Evolutionary conservation across 2,888 invertebrate species (phyloP).

Genomic region (Drosophila colorata): DNA sequence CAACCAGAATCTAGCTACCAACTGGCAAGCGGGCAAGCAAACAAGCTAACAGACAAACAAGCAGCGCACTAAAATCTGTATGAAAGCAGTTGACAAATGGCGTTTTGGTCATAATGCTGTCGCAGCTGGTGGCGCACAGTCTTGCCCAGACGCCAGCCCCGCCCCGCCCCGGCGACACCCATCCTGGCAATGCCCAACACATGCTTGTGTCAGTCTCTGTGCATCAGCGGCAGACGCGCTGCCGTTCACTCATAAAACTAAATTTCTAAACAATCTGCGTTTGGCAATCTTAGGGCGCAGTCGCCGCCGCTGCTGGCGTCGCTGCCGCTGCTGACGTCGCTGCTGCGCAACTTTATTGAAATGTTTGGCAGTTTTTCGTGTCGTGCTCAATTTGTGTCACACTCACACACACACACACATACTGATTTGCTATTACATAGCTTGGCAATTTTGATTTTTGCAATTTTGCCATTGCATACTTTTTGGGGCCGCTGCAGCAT

Average conservation of each 20-base stretch:
- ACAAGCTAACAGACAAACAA: slow-evolving; percentile 58
- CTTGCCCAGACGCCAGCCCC: slow-evolving; percentile 7
- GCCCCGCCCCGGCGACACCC: background rate
- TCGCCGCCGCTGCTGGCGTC: slow-evolving; percentile 1
- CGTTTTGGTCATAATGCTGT: slow-evolving; percentile 65
- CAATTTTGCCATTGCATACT: slow-evolving; percentile 72
- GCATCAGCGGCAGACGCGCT: slow-evolving; percentile 43
- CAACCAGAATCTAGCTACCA: slow-evolving; percentile 16
- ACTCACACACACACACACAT: slow-evolving; percentile 31
- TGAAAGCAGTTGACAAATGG: slow-evolving; percentile 73
- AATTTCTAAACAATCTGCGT: slow-evolving; percentile 80
- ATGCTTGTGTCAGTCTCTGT: slow-evolving; percentile 58
- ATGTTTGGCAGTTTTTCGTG: slow-evolving; percentile 79
- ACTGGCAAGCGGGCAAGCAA: slow-evolving; percentile 49
- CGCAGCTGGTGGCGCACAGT: slow-evolving; percentile 63
- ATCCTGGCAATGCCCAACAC: slow-evolving; percentile 27
- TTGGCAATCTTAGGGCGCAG: slow-evolving; percentile 68
- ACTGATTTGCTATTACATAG: slow-evolving; percentile 41
- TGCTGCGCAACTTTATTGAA: slow-evolving; percentile 79
- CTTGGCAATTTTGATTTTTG: slow-evolving; percentile 74
- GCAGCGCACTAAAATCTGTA: slow-evolving; percentile 41
- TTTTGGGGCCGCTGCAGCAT: slow-evolving; percentile 69
- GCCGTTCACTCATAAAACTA: slow-evolving; percentile 68
- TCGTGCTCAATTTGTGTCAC: slow-evolving; percentile 76
- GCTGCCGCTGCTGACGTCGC: slow-evolving; percentile 40